Evolutionary conservation across 2,113 vertebrate genomes (phyloP).

Genomic region (Odontesthes bonariensis): DNA sequence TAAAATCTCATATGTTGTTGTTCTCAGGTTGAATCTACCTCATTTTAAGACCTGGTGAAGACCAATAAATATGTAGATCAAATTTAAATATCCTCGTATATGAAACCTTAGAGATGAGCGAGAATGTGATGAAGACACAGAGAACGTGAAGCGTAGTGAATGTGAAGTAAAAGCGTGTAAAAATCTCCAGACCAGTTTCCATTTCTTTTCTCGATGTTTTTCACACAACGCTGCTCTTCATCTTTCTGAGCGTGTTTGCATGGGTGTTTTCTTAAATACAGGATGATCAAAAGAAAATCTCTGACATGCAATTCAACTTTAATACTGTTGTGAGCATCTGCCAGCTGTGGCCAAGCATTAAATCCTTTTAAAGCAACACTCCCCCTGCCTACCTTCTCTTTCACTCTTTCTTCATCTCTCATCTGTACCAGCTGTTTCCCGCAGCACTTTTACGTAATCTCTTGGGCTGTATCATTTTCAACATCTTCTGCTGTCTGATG

Average conservation of each 20-base stretch:
- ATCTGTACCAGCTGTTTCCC: conserved; percentile 19
- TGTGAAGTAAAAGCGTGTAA: neutral
- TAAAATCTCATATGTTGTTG: too few species aligned
- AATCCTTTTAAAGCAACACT: conserved; percentile 56
- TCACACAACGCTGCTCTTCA: neutral
- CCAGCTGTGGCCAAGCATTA: conserved; percentile 50
- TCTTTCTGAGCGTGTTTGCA: neutral
- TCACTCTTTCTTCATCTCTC: conserved; percentile 12
- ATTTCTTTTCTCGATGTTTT: neutral
- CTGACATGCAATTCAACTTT: conserved; percentile 16
- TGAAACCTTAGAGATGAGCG: too few species aligned
- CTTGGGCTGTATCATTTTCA: neutral
- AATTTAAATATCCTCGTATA: too few species aligned
- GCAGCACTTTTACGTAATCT: conserved; percentile 34
- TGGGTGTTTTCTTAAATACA: neutral
- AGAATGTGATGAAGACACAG: too few species aligned
- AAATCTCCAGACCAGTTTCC: neutral
- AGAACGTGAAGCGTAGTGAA: too few species aligned
- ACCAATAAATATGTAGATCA: too few species aligned
- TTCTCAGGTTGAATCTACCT: too few species aligned
- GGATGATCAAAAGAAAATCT: conserved; percentile 24
- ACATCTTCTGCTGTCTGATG: neutral
- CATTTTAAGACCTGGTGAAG: too few species aligned
- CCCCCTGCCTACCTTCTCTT: neutral
- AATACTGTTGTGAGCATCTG: conserved; percentile 60